Evolutionary conservation across 2,797 vertebrate genomes (phyloP), one percentile per base, ranked within the genome.

Genomic region (Falco berigora): DNA sequence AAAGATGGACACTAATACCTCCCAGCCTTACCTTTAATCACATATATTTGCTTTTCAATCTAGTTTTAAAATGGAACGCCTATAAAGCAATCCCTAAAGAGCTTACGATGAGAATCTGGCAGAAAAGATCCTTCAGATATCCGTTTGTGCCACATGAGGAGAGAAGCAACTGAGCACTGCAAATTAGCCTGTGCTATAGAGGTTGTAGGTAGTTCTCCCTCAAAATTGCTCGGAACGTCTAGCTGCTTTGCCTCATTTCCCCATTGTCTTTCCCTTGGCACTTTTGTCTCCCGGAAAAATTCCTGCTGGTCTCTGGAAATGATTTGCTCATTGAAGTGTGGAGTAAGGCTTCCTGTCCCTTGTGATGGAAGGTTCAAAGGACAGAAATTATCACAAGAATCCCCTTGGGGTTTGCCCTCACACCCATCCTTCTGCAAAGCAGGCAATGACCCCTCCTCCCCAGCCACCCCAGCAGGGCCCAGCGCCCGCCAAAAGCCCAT

Each of bases 31-130:
- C 86, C 78, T 87, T 97, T 80, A 91, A 91, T 93, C 74, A 76
- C n/a, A 72, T 77, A 40, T 72, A 93, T 95, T 97, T 91, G 58
- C 50, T 83, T 94, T 94, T 86, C 63, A 20, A 78, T 85, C 27
- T 58, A 36, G 64, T 86, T 95, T 92, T 76, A 77, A 87, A 87
- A 76, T 32, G 22, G 20, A 88, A 86, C 0, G 2, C 72, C 78
- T 92, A 46, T 38, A 94, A 81, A 93, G 61, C 64, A 95, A 80
- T 68, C 49, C 64, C 61, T 87, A 32, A 92, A 92, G 56, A 89
- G 34, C 16, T 87, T 59, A 82, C 9, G 5, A 10, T 27, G 38
- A 86, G 32, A 89, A 89, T 77, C 81, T 80, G 91, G 53, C 53
- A 93, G 64, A 80, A 83, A 87, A 58, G 5, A 58, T 80, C 42